phyloP scores from a whole-genome alignment of 2,797 vertebrate species.

The Nothura maculosa region DNA sequence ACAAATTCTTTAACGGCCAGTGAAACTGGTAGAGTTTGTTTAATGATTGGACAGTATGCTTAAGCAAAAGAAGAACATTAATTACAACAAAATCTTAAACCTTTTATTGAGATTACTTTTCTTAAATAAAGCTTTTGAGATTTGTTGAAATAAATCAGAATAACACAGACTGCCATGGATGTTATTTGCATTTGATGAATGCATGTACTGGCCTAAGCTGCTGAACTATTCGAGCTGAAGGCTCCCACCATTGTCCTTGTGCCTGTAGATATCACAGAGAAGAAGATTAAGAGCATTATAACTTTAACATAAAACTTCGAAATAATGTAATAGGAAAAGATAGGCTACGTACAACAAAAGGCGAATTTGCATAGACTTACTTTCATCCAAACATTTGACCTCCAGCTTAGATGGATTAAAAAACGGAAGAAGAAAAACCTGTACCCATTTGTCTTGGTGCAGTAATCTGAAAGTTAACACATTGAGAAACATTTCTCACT shows the following conservation, averaged over 20 bases:
- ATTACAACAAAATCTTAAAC: constrained; percentile 74
- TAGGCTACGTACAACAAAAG: constrained; percentile 64
- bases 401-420: constrained; percentile 60
- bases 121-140: constrained; percentile 62
- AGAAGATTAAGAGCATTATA: constrained; percentile 73
- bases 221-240: constrained; percentile 70
- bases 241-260: constrained; percentile 65
- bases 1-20: constrained; percentile 53
- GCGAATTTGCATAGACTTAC: constrained; percentile 57
- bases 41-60: constrained; percentile 56
- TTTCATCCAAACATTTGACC: constrained; percentile 74
- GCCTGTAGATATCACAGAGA: constrained; percentile 67
- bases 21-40: constrained; percentile 58
- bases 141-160: constrained; percentile 72
- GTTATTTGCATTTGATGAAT: constrained; percentile 62
- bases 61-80: constrained; percentile 64
- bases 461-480: constrained; percentile 62
- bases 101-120: constrained; percentile 53
- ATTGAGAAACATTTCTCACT: constrained; percentile 4
- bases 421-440: constrained; percentile 40
- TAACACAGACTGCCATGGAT: constrained; percentile 20
- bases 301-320: constrained; percentile 67
- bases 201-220: constrained; percentile 58
- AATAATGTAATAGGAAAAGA: constrained; percentile 65
- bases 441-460: constrained; percentile 28